These are phyloP conservation scores for Arrhopalites spinosus DNA, from an alignment of 2,888 invertebrate species.

Conservation along the genomic window DNA sequence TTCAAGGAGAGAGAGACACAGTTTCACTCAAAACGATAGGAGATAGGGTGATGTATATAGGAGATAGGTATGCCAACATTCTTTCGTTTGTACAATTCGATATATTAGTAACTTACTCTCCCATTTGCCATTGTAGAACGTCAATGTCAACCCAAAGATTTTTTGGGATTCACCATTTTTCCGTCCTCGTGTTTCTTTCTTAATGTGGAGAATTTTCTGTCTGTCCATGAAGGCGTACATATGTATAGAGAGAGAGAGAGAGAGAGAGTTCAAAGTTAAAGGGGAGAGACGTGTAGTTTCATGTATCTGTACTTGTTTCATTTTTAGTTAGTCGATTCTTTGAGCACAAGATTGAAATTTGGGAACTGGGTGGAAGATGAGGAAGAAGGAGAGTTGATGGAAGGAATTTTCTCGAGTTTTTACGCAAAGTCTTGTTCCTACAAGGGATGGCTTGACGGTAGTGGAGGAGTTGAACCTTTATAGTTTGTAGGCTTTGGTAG, in stretches of 20 bases:
- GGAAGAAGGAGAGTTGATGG: background rate
- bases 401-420: background rate
- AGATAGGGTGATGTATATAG: no score
- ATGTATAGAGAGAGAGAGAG: no score
- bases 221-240: background rate
- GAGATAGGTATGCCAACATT: no score
- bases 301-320: no score
- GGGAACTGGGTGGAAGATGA: constrained; percentile 4
- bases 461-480: background rate
- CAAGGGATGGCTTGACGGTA: background rate
- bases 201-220: background rate
- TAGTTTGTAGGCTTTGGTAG: constrained; percentile 14
- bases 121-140: constrained; percentile 21
- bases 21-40: background rate
- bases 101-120: background rate
- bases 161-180: background rate
- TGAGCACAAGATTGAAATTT: no score
- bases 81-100: background rate
- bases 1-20: background rate
- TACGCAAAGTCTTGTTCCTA: no score
- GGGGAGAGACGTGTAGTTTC: no score
- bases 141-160: background rate
- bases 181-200: background rate
- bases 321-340: no score
- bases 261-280: no score